Base-by-base conservation (phyloP, 2,113 vertebrate species). In the Leucopternis melanops region DNA sequence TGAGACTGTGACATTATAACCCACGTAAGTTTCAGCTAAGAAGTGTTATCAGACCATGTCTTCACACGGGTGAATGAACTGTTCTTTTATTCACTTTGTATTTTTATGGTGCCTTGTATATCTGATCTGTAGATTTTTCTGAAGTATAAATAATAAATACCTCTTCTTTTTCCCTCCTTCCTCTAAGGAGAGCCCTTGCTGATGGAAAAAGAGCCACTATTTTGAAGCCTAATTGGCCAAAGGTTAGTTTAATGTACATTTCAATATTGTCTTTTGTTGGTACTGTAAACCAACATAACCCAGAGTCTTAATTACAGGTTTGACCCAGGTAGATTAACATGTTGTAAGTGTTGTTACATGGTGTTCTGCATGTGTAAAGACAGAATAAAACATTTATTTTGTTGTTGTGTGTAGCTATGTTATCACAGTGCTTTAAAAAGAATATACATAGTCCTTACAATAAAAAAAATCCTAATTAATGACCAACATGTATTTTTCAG, bases 171-270 rank as follows among this genome's bases (percentile, higher is more conserved):
- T 47, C 47, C 15, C 58, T 90, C 52, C 38, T 62, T 88, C 74
- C 47, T 96, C 95, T 73, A 96, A 99, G 99, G 97, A 99, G 97
- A 96, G 99, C 99, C 3, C 92, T 98, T 34, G 92, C 95, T 50
- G 99, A 99, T 98, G 99, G 99, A 63, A 99, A 99, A 96, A 98
- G 99, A 91, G 99, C 99, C 22, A 97, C 87, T 67, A 75, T 99
- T 86, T 97, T 99, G 78, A 98, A 99, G 82, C 98, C 98, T n/a
- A 92, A 92, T 13, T 99, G 99, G 99, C 97, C 99, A 55, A 99
- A 99, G 99, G 99, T 99, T 97, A 75, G 95, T 97, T 82, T 91
- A 72, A 50, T 88, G 20, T 29, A 4, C 58, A 8, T 58, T 73
- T 90, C 44, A 69, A 65, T 91, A 44, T 27, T 29, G 8, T 38